Conservation (phyloP, 37 sponge, comb jelly and placozoan genomes). For the Hexactinellida sp. region DNA sequence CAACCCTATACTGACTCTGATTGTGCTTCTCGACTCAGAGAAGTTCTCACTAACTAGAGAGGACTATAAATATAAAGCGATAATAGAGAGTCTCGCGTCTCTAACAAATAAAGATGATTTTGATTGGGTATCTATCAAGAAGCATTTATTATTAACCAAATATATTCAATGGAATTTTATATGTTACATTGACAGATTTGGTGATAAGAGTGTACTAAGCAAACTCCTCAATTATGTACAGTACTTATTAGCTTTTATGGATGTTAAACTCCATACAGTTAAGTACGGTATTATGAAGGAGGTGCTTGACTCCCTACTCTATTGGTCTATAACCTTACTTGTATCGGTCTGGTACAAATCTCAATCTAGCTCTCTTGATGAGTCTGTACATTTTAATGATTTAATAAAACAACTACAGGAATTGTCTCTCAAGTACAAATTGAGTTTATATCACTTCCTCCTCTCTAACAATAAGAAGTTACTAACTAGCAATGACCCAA, state of each 20-base stretch:
- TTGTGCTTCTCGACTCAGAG: not conserved
- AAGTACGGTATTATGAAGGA: not conserved
- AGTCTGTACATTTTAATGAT: not conserved
- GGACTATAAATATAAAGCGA: not conserved
- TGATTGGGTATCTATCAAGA: not conserved
- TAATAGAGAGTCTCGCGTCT: not conserved
- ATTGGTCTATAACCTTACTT: not conserved
- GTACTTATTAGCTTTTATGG: not conserved
- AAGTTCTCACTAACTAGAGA: not conserved
- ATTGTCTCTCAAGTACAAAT: not conserved
- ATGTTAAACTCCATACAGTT: not conserved
- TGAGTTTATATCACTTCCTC: not conserved
- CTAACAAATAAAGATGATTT: not conserved
- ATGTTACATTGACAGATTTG: not conserved
- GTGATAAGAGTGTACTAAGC: not conserved
- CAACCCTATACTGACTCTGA: not conserved
- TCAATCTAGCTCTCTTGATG: not conserved
- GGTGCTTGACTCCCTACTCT: not conserved
- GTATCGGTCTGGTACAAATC: not conserved
- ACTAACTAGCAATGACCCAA: not conserved
- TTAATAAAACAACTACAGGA: not conserved
- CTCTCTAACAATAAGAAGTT: not conserved
- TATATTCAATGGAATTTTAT: not conserved
- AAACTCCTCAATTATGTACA: not conserved
- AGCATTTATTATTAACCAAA: not conserved